Evolutionary conservation across 2,797 vertebrate species (phyloP), one percentile per base, ranked within the genome.

Genomic region (Myripristis murdjan): DNA sequence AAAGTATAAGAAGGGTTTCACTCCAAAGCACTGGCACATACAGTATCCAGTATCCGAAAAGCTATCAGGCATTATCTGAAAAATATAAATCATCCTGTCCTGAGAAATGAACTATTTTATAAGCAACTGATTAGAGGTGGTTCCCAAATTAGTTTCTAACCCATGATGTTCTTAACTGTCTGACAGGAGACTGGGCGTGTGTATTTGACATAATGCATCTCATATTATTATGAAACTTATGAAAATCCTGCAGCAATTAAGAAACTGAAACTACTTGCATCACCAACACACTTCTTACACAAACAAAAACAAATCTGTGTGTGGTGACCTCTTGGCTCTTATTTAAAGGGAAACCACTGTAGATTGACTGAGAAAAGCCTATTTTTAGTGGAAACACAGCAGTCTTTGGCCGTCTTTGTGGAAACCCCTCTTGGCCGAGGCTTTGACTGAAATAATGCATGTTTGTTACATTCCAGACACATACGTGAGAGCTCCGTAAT

Each of bases 381-480:
- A 64, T 88, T 71, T 85, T 64, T 61, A 62, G 64, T 47, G 39
- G 9, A 64, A 77, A 55, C 31, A 15, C 20, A 35, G 68, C 16
- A 2, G 35, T 18, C 56, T 66, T 75, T 85, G 59, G 51, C 52
- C 1, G 5, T 23, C 15, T 26, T 1, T 1, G 24, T 44, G 61
- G 64, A 87, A 82, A 22, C 54, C 56, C 49, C 69, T 65, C 65
- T 24, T 49, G n/a, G 57, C 31, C 56, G 22, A 39, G 58, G 54
- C 61, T 74, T 74, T 71, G 43, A 56, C 28, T 51, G 0, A 73
- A 77, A 79, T 43, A 82, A 80, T 51, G 65, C 44, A 60, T 75
- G 65, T 82, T 88, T 85, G 82, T 85, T 64, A 60, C 78, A 89
- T 79, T 87, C 76, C 81, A 77, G 58, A 57, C 64, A 1, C 31